These are phyloP conservation scores for Drosophila leonis DNA, from an alignment of 2,888 invertebrate species.

Conservation along the genomic window DNA sequence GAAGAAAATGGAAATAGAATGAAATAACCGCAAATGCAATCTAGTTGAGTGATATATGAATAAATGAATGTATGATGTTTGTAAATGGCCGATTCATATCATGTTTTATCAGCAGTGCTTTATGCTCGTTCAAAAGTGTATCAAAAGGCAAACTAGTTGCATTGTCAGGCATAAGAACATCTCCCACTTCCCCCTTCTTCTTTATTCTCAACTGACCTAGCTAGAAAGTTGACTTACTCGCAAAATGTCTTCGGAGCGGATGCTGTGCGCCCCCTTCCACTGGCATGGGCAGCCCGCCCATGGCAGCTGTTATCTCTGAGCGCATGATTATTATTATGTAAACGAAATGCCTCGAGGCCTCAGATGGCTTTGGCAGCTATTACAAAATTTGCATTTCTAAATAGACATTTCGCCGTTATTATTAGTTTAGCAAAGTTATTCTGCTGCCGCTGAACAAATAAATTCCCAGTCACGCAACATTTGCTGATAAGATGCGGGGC, in stretches of 20 bases:
- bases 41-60: background rate
- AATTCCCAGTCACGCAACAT: slow-evolving; percentile 42
- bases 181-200: background rate
- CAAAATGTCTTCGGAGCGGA: slow-evolving; percentile 37
- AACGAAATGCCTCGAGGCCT: slow-evolving; percentile 57
- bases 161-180: slow-evolving; percentile 37
- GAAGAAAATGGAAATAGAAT: background rate
- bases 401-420: slow-evolving; percentile 65
- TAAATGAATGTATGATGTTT: background rate
- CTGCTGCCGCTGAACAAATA: slow-evolving; percentile 7
- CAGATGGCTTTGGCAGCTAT: slow-evolving; percentile 47
- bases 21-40: slow-evolving; percentile 6
- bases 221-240: slow-evolving; percentile 20
- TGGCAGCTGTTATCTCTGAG: slow-evolving; percentile 31
- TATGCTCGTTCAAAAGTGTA: slow-evolving; percentile 14
- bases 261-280: slow-evolving; percentile 17
- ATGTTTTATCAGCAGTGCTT: background rate
- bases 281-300: background rate
- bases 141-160: slow-evolving; percentile 39
- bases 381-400: slow-evolving; percentile 75
- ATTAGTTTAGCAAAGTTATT: slow-evolving; percentile 57
- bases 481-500: background rate
- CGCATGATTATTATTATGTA: slow-evolving; percentile 61
- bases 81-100: background rate
- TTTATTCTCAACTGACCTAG: slow-evolving; percentile 12